Base-by-base conservation (phyloP, 2,113 vertebrate species). In the Pseudopodoces humilis region DNA sequence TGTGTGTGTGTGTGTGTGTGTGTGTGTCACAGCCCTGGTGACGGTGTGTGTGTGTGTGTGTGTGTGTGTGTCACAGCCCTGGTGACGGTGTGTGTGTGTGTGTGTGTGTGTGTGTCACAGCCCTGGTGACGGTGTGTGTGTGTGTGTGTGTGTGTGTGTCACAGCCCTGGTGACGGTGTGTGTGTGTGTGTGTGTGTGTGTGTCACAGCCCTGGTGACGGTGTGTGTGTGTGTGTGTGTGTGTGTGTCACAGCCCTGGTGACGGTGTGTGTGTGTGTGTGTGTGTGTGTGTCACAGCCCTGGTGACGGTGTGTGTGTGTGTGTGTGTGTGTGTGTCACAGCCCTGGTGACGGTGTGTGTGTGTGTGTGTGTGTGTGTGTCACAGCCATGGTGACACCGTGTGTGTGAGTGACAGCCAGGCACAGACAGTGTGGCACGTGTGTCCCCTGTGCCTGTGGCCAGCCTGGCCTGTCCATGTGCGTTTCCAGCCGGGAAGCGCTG, bases 401-500 rank as follows among this genome's bases (percentile, higher is more conserved):
- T 17, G 11, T 14, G 28, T 10, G 39, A 7, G 39, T 22, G 33
- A 15, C 56, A 70, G 69, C 41, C 28, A 0, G 0, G 8, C 19
- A 9, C 58, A 35, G 28, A 19, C 59, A 11, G 11, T 0, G 50
- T 28, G 37, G 13, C 70, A 60, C 39, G 0, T 0, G 6, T 24
- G 24, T 17, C 46, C 50, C 75, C 18, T 2, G 1, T 3, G 39
- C 39, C 39, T 39, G 1, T 1, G 4, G 25, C 18, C 1, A 11
- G 69, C 19, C 65, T 12, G 7, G 8, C 1, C 1, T 7, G 1
- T 9, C 70, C 41, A 0, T 2, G 47, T 1, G 11, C 1, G 22
- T 55, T 22, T 23, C n/a, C 55, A 9, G 47, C 70, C 1, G 63
- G 76, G 46, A 44, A 56, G 35, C 37, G 24, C 35, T 17, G 62